Base-by-base conservation (phyloP, 2,797 vertebrate species). In the Siniperca obscura region DNA sequence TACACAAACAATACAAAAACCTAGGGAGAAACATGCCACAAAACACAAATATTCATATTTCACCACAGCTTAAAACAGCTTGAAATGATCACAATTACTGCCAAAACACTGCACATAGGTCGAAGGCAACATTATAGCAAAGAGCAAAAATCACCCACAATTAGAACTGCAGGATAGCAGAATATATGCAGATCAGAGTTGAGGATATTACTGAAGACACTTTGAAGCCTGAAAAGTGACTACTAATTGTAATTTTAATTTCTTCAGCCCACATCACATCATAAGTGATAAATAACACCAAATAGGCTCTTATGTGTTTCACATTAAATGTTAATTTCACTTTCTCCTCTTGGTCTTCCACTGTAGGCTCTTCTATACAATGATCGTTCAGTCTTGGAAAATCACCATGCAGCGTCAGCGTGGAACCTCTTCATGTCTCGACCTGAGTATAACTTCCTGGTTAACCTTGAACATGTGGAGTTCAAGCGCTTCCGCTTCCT, bases 401-500 rank as follows among this genome's bases (percentile, higher is more conserved):
- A 99, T 85, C 98, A 99, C 78, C 98, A 99, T 0, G 98, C 98
- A 0, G 98, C 98, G 38, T 96, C 98, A 10, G 98, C 98, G 0
- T 99, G 98, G 98, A 98, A 97, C 90, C 98, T 99, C 76, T 98
- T 99, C 93, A 97, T 99, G 97, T 99, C 98, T 0, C 94, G 95
- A 80, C 96, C 98, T 0, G 98, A 99, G 90, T 99, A 97, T 86
- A 99, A 99, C 94, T 99, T 99, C 91, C 93, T 99, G 83, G 93
- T 94, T 81, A 98, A 97, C 90, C 96, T 99, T 2, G 97, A 99
- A 85, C 97, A 99, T 0, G 97, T 98, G 88, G 98, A 99, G 92
- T 99, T 99, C 94, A 99, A 99, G 83, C 97, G 98, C 87, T 99
- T 99, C 93, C 98, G 98, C 64, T 99, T 99, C 92, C 96, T 99